Percentiles rank a stretch among this genome's conserved stretches.
phyloP scores from a whole-genome alignment of 2,113 vertebrate genomes.

The Lampris megalopsis region DNA sequence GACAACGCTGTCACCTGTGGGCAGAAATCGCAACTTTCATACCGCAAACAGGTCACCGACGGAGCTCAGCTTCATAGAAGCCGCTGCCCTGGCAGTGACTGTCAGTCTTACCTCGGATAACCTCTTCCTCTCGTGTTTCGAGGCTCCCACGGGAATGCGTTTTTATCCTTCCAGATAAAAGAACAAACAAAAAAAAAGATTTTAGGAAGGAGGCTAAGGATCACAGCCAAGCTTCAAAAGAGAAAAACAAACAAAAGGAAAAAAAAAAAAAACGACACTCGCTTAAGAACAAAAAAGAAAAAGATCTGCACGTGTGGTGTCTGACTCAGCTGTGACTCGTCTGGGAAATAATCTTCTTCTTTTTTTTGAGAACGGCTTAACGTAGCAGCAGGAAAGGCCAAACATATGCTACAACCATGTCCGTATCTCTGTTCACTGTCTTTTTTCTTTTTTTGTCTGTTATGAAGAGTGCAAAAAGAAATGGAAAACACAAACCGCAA shows the following conservation, averaged over 20 bases:
- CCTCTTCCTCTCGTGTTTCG: constrained; percentile 10
- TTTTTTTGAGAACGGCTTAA: no score
- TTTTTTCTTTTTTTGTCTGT: no score
- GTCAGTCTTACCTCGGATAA: constrained; percentile 32
- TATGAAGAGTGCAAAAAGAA: no score
- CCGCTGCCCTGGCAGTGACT: not conserved
- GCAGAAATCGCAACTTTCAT: not conserved
- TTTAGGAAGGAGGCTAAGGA: constrained; percentile 20
- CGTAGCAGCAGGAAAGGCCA: no score
- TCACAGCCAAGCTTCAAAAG: constrained; percentile 42
- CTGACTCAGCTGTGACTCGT: constrained; percentile 2
- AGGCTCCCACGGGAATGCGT: constrained; percentile 29
- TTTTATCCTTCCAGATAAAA: constrained; percentile 36
- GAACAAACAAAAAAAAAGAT: constrained; percentile 39
- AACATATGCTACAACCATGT: no score
- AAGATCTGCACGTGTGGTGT: not conserved
- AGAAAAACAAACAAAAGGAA: constrained; percentile 3
- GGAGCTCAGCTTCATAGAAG: constrained; percentile 10
- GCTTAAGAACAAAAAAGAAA: not conserved
- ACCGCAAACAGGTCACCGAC: not conserved
- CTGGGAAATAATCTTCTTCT: not conserved
- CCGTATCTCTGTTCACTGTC: no score
- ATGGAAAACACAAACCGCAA: no score
- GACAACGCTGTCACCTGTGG: not conserved
- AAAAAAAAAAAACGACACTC: constrained; percentile 13